phyloP scores from a whole-genome alignment of 2,113 vertebrate species.

The Macquaria australasica region DNA sequence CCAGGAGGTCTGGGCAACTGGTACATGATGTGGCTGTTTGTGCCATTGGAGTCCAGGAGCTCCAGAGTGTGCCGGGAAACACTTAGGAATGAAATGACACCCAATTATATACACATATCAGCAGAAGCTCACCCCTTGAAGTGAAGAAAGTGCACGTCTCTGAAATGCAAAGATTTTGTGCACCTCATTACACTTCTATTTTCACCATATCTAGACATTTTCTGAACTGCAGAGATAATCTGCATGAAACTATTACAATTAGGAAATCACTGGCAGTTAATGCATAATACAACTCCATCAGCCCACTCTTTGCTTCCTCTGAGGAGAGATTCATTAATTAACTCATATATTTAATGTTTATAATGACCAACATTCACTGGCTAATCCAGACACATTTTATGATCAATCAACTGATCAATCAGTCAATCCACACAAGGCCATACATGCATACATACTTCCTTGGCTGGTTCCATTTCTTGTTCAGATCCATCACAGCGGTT shows the following conservation, averaged over 20 bases:
- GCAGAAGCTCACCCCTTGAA: conserved; percentile 48
- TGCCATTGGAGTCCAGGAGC: conserved; percentile 39
- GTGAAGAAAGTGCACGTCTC: conserved; percentile 32
- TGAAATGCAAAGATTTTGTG: conserved; percentile 56
- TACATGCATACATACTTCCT: background rate
- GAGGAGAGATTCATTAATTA: background rate
- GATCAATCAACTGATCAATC: conserved; percentile 12
- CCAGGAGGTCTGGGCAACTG: background rate
- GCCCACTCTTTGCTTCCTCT: background rate
- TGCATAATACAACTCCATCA: background rate
- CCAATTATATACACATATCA: conserved; percentile 71
- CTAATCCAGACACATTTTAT: conserved; percentile 7
- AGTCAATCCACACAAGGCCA: conserved; percentile 2
- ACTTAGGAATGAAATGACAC: conserved; percentile 50
- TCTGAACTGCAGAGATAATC: conserved; percentile 44
- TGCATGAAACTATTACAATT: conserved; percentile 10
- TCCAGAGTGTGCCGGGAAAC: conserved; percentile 30
- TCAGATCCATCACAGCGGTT: conserved; percentile 34
- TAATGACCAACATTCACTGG: background rate
- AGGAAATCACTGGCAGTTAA: background rate
- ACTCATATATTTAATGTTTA: background rate
- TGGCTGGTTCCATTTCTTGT: conserved; percentile 8
- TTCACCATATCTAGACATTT: conserved; percentile 25
- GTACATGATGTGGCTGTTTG: conserved; percentile 12
- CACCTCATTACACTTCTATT: conserved; percentile 52